These are phyloP conservation scores for Plagiodera versicolora DNA, from an alignment of 2,888 invertebrate genomes.

Conservation along the genomic window DNA sequence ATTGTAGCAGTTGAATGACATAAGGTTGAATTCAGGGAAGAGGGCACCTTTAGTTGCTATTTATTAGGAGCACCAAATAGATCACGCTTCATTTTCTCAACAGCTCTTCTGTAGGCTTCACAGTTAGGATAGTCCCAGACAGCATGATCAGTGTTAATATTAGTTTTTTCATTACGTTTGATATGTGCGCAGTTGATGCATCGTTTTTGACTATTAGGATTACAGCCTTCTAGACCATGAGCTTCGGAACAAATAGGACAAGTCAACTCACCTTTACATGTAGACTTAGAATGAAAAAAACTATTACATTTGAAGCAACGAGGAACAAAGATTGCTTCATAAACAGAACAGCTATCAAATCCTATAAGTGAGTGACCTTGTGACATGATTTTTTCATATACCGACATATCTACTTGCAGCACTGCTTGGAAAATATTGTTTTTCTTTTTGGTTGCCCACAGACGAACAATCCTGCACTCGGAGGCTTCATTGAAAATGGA, in stretches of 20 bases:
- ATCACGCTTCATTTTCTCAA: no score
- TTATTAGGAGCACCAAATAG: no score
- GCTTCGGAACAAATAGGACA: neutral
- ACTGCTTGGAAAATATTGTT: no score
- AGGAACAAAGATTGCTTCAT: slow-evolving; percentile 3
- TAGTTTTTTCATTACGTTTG: no score
- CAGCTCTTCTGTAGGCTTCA: no score
- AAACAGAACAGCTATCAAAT: slow-evolving; percentile 3
- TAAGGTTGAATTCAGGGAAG: no score
- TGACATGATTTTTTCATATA: neutral
- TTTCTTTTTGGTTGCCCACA: neutral
- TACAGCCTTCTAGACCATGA: slow-evolving; percentile 1
- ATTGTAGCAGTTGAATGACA: no score
- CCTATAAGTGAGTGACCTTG: no score
- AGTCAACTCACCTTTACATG: slow-evolving; percentile 2
- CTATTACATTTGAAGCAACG: slow-evolving; percentile 8
- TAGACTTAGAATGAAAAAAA: slow-evolving; percentile 3
- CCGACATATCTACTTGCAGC: neutral
- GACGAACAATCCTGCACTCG: neutral
- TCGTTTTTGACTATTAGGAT: neutral
- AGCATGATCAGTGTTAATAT: no score
- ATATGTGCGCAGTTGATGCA: no score
- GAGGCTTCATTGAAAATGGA: neutral
- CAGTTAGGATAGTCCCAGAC: no score
- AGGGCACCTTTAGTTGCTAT: no score